Percentiles rank a stretch among this genome's conserved stretches.
Evolutionary conservation across 2,113 vertebrate species (phyloP).

Genomic region (Steatornis caripensis): DNA sequence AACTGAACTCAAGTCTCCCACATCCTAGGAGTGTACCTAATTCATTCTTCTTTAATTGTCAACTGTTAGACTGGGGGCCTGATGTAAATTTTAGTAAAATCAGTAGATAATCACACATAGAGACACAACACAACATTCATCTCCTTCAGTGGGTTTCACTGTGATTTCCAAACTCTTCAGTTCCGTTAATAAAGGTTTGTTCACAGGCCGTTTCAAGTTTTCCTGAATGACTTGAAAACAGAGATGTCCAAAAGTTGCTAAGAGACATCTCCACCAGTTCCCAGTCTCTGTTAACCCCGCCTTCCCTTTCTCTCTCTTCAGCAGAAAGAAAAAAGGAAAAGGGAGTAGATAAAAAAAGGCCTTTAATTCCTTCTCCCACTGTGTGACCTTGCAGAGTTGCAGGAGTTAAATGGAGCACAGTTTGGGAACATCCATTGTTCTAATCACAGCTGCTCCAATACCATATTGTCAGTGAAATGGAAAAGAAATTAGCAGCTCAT

Average conservation of each 20-base stretch:
- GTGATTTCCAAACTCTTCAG: not conserved
- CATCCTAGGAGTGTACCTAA: not conserved
- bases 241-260: not conserved
- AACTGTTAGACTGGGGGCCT: accelerated
- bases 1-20: not conserved
- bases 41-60: not conserved
- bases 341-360: accelerated
- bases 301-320: not conserved
- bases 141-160: not conserved
- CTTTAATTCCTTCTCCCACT: not conserved
- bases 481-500: conserved; percentile 79
- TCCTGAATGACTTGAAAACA: not conserved
- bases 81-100: not conserved
- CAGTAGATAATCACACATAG: too few species aligned
- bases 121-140: not conserved
- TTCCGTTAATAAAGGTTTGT: not conserved
- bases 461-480: conserved; percentile 74
- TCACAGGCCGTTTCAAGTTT: not conserved
- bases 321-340: not conserved
- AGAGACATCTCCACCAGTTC: not conserved
- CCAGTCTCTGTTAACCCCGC: not conserved
- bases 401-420: conserved; percentile 68
- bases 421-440: conserved; percentile 73
- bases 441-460: conserved; percentile 75
- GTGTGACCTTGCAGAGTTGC: conserved; percentile 70